These are phyloP conservation scores for Dexiosoma caninum DNA, from an alignment of 2,888 invertebrate species.

Conservation along the genomic window DNA sequence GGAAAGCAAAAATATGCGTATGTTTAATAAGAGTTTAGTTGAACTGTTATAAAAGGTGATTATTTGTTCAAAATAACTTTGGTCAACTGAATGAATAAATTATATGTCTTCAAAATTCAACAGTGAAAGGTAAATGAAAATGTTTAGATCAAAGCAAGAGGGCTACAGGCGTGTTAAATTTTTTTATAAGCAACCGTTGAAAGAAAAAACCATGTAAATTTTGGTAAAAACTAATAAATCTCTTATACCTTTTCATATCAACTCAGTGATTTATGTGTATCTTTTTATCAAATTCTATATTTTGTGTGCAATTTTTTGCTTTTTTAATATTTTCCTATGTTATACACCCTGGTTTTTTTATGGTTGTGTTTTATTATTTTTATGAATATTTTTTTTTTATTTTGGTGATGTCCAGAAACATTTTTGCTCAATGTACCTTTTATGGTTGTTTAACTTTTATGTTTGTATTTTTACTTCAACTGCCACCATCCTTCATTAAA, in stretches of 20 bases:
- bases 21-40: constrained; percentile 38
- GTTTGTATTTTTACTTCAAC: constrained; percentile 33
- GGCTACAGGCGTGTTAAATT: neutral
- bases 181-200: too few species aligned
- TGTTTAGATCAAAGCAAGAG: neutral
- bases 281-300: constrained; percentile 71
- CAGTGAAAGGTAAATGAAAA: neutral
- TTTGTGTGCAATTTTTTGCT: constrained; percentile 51
- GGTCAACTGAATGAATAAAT: constrained; percentile 28
- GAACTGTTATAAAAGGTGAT: constrained; percentile 57
- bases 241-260: constrained; percentile 75
- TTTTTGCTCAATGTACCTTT: constrained; percentile 60
- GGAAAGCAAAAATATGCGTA: neutral
- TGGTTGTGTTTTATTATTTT: constrained; percentile 41
- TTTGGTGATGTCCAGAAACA: constrained; percentile 47
- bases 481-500: constrained; percentile 23
- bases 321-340: constrained; percentile 10
- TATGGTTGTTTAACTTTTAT: constrained; percentile 59
- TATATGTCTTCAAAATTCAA: constrained; percentile 13
- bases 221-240: constrained; percentile 69
- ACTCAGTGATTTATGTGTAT: constrained; percentile 73
- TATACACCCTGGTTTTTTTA: constrained; percentile 25
- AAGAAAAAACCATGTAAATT: neutral
- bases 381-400: constrained; percentile 19
- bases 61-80: constrained; percentile 42